These are phyloP conservation scores for Macrotus californicus DNA, from an alignment of 2,113 vertebrate species.

Conservation along the genomic window DNA sequence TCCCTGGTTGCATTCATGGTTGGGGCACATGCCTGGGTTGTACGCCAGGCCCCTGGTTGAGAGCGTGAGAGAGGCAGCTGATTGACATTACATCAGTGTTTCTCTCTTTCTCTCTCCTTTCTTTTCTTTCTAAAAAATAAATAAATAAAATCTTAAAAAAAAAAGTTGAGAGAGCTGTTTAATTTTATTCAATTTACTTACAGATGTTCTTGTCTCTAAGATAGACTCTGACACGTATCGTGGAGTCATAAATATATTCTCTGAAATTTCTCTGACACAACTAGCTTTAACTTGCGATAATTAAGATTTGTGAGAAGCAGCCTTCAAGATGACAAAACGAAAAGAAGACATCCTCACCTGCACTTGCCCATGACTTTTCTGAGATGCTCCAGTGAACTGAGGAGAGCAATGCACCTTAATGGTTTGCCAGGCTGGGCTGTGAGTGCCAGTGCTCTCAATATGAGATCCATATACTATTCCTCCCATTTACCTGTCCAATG, in stretches of 20 bases:
- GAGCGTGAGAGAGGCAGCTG: too few relatives aligned
- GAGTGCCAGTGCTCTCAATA: background rate
- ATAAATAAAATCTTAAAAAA: too few relatives aligned
- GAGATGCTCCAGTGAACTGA: background rate
- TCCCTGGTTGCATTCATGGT: too few relatives aligned
- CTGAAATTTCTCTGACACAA: background rate
- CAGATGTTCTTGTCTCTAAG: background rate
- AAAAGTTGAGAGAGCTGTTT: background rate
- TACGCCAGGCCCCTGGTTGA: too few relatives aligned
- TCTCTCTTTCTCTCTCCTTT: too few relatives aligned
- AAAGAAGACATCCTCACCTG: background rate
- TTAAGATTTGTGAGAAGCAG: background rate
- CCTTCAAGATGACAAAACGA: background rate
- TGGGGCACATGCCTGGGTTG: too few relatives aligned
- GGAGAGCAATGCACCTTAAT: background rate
- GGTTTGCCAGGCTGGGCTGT: too few relatives aligned
- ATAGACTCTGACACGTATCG: background rate
- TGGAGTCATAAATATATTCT: slow-evolving; percentile 20
- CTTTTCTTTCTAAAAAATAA: too few relatives aligned
- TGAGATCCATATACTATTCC: background rate
- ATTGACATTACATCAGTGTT: too few relatives aligned
- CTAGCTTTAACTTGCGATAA: background rate
- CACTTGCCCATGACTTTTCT: background rate
- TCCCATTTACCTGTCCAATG: background rate
- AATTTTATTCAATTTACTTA: slow-evolving; percentile 6